Base-by-base conservation (phyloP, 2,888 invertebrate species). In the Andrena flavipes region DNA sequence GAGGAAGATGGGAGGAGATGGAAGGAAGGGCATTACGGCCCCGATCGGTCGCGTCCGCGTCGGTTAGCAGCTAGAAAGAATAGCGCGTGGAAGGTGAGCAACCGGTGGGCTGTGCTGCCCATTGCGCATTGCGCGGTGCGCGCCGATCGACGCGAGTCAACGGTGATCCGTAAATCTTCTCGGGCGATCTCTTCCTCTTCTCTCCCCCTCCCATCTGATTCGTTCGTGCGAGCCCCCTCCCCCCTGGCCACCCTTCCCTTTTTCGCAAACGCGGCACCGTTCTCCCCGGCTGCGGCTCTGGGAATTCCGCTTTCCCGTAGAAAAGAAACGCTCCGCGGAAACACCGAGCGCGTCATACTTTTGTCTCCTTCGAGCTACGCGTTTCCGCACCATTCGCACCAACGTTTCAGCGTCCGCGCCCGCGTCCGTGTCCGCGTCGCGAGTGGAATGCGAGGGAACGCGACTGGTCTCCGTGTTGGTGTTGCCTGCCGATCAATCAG, bases 311-410 rank as follows among this genome's bases (percentile, higher is more conserved):
- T 84, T 84, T 84, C 84, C 76, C 84, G 60, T 79, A 74, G 84
- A 79, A 79, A 84, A 84, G 84, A 84, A 84, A 84, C 78, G 83
- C 70, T 60, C 23, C 79, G 84, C 84, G 79, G 84, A 84, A 84
- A 72, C 79, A 51, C 60, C 74, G 82, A 63, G 64, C 79, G 75
- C 26, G 56, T 23, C 59, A 33, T 70, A 29, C 51, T 56, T 29
- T 29, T 62, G 59, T 68, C 35, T 23, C 35, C 26, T 67, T 23
- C 35, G 54, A 26, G 29, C 60, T 20, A 54, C 68, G 60, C 48
- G 56, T 49, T 64, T 65, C 8, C 23, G 33, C 23, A 29, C 6
- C 23, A 26, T 16, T 29, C 62, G 30, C 10, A 10, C 6, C 23
- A 13, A 42, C 42, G 42, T 42, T 26, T 56, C 16, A 13, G 26